These are phyloP conservation scores for Phoxinus dragarum DNA, from an alignment of 2,797 vertebrate species.

Conservation along the genomic window DNA sequence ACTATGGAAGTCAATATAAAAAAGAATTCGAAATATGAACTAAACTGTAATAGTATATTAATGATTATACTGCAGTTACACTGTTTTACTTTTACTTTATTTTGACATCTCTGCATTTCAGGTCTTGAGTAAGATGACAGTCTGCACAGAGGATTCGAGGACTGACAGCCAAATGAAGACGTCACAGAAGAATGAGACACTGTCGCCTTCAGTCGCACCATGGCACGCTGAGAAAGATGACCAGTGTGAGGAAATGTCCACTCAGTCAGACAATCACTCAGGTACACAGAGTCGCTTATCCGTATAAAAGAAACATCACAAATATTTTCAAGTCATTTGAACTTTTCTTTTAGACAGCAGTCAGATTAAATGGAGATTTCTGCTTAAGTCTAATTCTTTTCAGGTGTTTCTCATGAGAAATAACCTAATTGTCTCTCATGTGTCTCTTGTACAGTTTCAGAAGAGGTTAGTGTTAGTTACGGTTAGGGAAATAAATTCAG, in stretches of 20 bases:
- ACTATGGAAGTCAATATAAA: background rate
- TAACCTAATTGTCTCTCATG: background rate
- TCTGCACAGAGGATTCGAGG: constrained; percentile 55
- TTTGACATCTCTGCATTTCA: constrained; percentile 1
- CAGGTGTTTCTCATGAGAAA: background rate
- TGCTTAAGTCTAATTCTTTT: background rate
- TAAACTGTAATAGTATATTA: background rate
- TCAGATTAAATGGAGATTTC: background rate
- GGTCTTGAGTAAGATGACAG: constrained; percentile 25
- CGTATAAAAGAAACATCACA: background rate
- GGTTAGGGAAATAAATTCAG: too few relatives aligned
- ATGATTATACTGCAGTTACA: background rate
- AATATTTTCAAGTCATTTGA: background rate
- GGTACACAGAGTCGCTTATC: constrained; percentile 61
- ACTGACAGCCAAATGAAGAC: constrained; percentile 60
- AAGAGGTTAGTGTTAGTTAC: background rate
- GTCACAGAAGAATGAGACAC: constrained; percentile 53
- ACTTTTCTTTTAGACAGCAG: background rate
- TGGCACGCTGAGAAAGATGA: constrained; percentile 68
- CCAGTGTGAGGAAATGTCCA: constrained; percentile 76
- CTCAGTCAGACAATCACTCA: constrained; percentile 79
- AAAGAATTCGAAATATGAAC: background rate
- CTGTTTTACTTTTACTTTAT: background rate
- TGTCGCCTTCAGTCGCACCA: constrained; percentile 45
- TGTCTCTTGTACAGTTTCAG: background rate